Percentiles rank a stretch among this genome's conserved stretches.
These are phyloP conservation scores for Platycercus adscitus DNA, from an alignment of 2,113 vertebrate genomes.

Conservation along the genomic window DNA sequence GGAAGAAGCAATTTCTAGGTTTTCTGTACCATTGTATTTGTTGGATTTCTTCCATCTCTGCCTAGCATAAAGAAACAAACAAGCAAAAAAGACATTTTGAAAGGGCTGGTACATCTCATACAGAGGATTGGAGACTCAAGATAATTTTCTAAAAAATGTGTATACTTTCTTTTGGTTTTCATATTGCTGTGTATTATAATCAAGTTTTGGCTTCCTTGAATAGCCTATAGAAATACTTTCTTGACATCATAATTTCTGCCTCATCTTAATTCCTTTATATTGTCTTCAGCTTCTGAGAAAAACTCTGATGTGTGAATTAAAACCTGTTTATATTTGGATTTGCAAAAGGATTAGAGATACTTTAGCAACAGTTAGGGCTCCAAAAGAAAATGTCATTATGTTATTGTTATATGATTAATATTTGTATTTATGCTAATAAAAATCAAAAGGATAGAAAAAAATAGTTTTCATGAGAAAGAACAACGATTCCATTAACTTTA, in stretches of 20 bases:
- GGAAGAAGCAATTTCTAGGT: background rate
- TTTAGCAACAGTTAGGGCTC: background rate
- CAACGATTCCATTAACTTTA: background rate
- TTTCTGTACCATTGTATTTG: background rate
- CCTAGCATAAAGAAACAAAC: background rate
- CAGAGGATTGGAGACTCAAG: background rate
- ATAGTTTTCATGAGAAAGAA: background rate
- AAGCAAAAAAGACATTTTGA: background rate
- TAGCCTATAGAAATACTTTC: background rate
- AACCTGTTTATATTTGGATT: background rate
- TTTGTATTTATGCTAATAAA: background rate
- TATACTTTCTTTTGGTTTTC: background rate
- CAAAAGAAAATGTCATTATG: rapidly evolving
- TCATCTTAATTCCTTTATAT: background rate
- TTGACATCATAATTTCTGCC: background rate
- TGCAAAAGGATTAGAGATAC: background rate
- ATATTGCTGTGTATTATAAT: background rate
- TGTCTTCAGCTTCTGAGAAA: background rate
- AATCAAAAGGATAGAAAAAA: background rate
- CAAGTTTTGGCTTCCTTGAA: background rate
- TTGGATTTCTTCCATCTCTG: background rate
- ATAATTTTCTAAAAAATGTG: background rate
- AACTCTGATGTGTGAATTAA: background rate
- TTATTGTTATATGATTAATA: background rate
- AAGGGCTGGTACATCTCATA: background rate